Conservation (phyloP, 1,140 invertebrate genomes). For the Drosophila kikkawai region DNA sequence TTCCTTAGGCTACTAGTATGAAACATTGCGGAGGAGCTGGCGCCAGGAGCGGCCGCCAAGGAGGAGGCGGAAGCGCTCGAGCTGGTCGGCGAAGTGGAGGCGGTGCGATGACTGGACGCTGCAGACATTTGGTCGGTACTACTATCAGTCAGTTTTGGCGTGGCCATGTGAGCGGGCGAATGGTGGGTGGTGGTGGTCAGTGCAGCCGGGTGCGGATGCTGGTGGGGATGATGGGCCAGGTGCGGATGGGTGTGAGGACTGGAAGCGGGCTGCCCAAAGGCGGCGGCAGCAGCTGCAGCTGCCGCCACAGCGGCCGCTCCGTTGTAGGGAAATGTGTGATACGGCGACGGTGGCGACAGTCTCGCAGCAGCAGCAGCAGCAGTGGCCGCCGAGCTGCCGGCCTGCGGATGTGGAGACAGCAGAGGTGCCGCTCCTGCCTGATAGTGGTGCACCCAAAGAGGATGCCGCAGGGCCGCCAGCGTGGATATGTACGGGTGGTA, state of each 20-base stretch:
- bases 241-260: conserved; percentile 60
- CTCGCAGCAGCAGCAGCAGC: conserved; percentile 50
- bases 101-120: conserved; percentile 75
- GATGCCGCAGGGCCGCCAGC: conserved; percentile 76
- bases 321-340: conserved; percentile 78
- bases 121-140: conserved; percentile 76
- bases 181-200: conserved; percentile 45
- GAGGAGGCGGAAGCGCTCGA: conserved; percentile 60
- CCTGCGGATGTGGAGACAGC: conserved; percentile 52
- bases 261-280: conserved; percentile 58
- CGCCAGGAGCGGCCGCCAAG: conserved; percentile 47
- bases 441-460: conserved; percentile 86
- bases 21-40: conserved; percentile 74
- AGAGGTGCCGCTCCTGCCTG: conserved; percentile 84
- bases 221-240: conserved; percentile 54
- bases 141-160: conserved; percentile 81
- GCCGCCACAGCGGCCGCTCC: conserved; percentile 74
- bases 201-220: conserved; percentile 58
- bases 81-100: conserved; percentile 70
- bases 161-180: conserved; percentile 65
- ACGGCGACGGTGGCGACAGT: conserved; percentile 70
- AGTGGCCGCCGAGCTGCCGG: conserved; percentile 39
- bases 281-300: conserved; percentile 71
- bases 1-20: conserved; percentile 81
- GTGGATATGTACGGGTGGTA: conserved; percentile 85